These are phyloP conservation scores for Enteromius paludinosus DNA, from an alignment of 2,797 vertebrate species.

Conservation along the genomic window DNA sequence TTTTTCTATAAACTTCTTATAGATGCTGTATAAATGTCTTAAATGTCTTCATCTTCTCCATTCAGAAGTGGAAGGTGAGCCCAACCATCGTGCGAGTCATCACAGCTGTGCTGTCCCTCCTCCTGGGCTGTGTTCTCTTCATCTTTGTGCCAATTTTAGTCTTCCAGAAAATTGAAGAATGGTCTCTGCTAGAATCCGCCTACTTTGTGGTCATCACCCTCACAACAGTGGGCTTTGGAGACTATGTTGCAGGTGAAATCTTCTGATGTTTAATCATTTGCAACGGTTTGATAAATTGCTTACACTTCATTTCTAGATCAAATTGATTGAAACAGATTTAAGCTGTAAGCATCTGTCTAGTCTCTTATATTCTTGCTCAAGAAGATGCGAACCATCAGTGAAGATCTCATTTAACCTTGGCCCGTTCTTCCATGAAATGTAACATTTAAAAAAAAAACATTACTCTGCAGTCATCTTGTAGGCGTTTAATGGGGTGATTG, in stretches of 20 bases:
- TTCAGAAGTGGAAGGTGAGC: slow-evolving; percentile 88
- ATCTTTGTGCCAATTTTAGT: slow-evolving; percentile 84
- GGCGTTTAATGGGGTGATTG: slow-evolving; percentile 53
- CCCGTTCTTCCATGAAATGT: neutral
- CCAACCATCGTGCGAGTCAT: slow-evolving; percentile 86
- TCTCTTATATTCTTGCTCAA: neutral
- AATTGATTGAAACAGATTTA: neutral
- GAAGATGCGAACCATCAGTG: neutral
- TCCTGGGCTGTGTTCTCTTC: slow-evolving; percentile 87
- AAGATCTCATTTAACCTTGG: neutral
- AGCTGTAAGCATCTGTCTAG: neutral
- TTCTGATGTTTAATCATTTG: neutral
- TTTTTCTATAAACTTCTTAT: neutral
- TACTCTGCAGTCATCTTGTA: neutral
- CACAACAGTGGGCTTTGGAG: slow-evolving; percentile 92
- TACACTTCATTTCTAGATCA: neutral
- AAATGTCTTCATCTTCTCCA: slow-evolving; percentile 22
- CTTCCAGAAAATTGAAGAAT: slow-evolving; percentile 84
- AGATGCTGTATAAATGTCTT: neutral
- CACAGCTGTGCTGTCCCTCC: slow-evolving; percentile 87
- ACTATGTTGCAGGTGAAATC: slow-evolving; percentile 88
- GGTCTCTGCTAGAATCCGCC: slow-evolving; percentile 84
- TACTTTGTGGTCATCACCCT: slow-evolving; percentile 93
- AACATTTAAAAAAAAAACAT: neutral
- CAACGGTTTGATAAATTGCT: neutral